Base-by-base conservation (phyloP, 1,140 invertebrate species). In the Homalodisca vitripennis region DNA sequence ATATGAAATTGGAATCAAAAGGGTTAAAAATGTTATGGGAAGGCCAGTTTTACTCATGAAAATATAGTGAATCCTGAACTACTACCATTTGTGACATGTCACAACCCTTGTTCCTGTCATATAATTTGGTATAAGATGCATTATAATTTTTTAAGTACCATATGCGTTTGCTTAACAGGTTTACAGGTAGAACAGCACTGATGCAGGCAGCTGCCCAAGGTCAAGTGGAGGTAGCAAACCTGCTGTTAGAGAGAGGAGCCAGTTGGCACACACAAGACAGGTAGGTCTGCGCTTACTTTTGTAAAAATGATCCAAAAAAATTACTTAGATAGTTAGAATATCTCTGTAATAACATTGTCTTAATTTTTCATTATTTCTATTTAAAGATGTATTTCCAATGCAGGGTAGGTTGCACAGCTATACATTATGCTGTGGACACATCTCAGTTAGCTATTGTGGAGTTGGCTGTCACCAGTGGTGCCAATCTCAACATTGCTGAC, bases 231-330 rank as follows among this genome's bases (percentile, higher is more conserved):
- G 41, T 66, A 17, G 32, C 34, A 3, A 41, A n/a, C 17, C 27
- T 66, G 1, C 32, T 66, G 10, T 24, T 66, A 46, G 63, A 66
- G 63, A 66, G 41, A 66, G 63, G 63, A 24, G 63, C 63, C 26
- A 41, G 41, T 20, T 66, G 63, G 63, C 17, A 13, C 10, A 47
- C 34, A 22, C 17, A 27, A 47, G 63, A 66, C 41, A 41, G 63
- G 63, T 66, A 34, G 2, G 6, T 29, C 20, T n/a, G n/a, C n/a
- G n/a, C n/a, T n/a, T n/a, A n/a, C n/a, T n/a, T n/a, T n/a, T n/a
- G n/a, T n/a, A n/a, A n/a, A n/a, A n/a, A n/a, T n/a, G n/a, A n/a
- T n/a, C n/a, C n/a, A n/a, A n/a, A n/a, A n/a, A n/a, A n/a, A n/a
- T n/a, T n/a, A n/a, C n/a, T n/a, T n/a, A n/a, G n/a, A n/a, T n/a